Evolutionary conservation across 1,140 invertebrate genomes (phyloP), one percentile per base, ranked within the genome.

Genomic region (Panonychus citri): DNA sequence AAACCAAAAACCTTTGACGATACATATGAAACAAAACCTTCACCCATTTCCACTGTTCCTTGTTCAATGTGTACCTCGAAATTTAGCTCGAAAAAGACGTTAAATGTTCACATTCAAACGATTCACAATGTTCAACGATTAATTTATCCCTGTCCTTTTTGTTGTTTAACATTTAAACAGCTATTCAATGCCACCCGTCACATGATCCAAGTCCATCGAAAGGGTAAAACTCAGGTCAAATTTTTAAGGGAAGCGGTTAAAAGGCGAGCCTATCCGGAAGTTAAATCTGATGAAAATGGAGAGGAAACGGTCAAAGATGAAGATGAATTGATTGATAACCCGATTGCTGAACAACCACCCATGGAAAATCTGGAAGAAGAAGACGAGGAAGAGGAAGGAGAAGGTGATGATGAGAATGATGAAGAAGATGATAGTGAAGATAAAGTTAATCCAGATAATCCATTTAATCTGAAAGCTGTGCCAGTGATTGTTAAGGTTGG

Each of bases 81-180:
- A 13, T 69, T 65, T 58, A 59, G 60, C 1, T 61, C 62, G 3
- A 57, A 61, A 3, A 69, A 66, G 57, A 65, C 65, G 15, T 56
- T 71, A n/a, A 56, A 58, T 27, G 63, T 66, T 60, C 70, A 71
- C 53, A 66, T 69, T 61, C 56, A 63, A 49, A 64, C 59, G 17
- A 56, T 64, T 43, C 70, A 71, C 56, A 61, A 65, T 21, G 60
- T 60, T 5, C 62, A 60, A 40, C 54, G 66, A 13, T 58, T 59
- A 1, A 64, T 67, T 58, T 69, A 63, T 56, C 67, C 66, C 2
- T 72, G 70, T 59, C 64, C 65, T 8, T 65, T 65, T 52, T 72
- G 70, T 59, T 61, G 62, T 13, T 63, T 63, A 25, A 60, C 54
- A 0, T 72, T 70, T 59, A 62, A 63, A 28, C 65, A 69, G 53